These are phyloP conservation scores for Hycleus cichorii DNA, from an alignment of 1,140 invertebrate genomes.

Conservation along the genomic window DNA sequence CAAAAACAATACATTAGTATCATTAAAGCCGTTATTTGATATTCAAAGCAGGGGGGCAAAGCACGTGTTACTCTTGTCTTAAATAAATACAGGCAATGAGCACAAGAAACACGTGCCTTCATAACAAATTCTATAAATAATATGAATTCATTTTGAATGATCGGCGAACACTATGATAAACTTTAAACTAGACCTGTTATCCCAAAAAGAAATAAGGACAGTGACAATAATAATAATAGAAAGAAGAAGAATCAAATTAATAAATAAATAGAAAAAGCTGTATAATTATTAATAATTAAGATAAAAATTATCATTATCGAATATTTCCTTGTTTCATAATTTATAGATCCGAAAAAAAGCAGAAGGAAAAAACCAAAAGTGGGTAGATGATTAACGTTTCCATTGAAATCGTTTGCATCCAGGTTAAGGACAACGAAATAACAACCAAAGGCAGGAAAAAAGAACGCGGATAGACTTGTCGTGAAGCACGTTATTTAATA, in stretches of 20 bases:
- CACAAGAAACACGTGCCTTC: slow-evolving; percentile 6
- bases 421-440: slow-evolving; percentile 12
- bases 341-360: not conserved
- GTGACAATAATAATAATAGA: no score
- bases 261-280: no score
- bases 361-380: no score
- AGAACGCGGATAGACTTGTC: slow-evolving; percentile 8
- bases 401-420: slow-evolving; percentile 11
- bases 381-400: not conserved
- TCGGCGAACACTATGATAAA: no score
- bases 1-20: no score
- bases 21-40: slow-evolving; percentile 3
- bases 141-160: not conserved
- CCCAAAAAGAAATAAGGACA: no score
- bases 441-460: no score
- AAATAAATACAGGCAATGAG: slow-evolving; percentile 13
- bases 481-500: slow-evolving; percentile 15
- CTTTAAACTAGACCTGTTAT: no score
- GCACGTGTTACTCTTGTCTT: slow-evolving; percentile 13
- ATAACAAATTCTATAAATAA: slow-evolving; percentile 14
- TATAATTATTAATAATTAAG: not conserved
- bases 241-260: no score
- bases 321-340: slow-evolving; percentile 12
- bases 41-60: slow-evolving; percentile 12
- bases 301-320: not conserved